Conservation (phyloP, 2,888 invertebrate genomes). For the Noctua janthina region DNA sequence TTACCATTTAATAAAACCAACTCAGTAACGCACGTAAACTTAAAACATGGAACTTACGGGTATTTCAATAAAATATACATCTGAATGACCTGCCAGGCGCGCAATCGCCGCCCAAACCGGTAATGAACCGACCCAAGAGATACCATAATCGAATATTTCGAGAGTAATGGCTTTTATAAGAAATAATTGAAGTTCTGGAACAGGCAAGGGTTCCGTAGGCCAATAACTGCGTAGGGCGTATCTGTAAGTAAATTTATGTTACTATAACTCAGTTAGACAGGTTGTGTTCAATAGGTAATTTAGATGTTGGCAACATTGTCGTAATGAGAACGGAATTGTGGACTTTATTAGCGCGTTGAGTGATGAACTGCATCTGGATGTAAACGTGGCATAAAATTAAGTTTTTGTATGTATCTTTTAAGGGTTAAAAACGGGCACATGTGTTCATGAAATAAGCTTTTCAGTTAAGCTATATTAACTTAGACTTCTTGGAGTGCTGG, state of each 20-base stretch:
- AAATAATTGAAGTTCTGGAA: slow-evolving; percentile 72
- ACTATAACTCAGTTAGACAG: slow-evolving; percentile 88
- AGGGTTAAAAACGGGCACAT: not conserved
- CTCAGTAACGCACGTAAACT: slow-evolving; percentile 65
- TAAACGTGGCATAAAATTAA: slow-evolving; percentile 54
- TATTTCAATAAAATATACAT: slow-evolving; percentile 78
- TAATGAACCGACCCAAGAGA: slow-evolving; percentile 74
- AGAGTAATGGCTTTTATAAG: slow-evolving; percentile 73
- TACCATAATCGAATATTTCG: slow-evolving; percentile 73
- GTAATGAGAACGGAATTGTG: slow-evolving; percentile 84
- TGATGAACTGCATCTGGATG: slow-evolving; percentile 74
- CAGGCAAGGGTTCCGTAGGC: slow-evolving; percentile 74
- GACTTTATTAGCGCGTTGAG: slow-evolving; percentile 78
- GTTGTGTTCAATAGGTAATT: slow-evolving; percentile 87
- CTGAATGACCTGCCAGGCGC: slow-evolving; percentile 72
- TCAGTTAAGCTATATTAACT: no score
- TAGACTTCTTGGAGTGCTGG: not conserved
- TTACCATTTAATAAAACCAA: slow-evolving; percentile 62
- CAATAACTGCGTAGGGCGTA: slow-evolving; percentile 82
- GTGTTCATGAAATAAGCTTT: no score
- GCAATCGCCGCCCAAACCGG: slow-evolving; percentile 70
- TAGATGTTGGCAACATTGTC: slow-evolving; percentile 89
- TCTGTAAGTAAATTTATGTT: slow-evolving; percentile 86
- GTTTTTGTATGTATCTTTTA: slow-evolving; percentile 15
- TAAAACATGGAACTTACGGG: slow-evolving; percentile 74